Evolutionary conservation across 2,113 vertebrate genomes (phyloP), one percentile per base, ranked within the genome.

Genomic region (Paralichthys olivaceus): DNA sequence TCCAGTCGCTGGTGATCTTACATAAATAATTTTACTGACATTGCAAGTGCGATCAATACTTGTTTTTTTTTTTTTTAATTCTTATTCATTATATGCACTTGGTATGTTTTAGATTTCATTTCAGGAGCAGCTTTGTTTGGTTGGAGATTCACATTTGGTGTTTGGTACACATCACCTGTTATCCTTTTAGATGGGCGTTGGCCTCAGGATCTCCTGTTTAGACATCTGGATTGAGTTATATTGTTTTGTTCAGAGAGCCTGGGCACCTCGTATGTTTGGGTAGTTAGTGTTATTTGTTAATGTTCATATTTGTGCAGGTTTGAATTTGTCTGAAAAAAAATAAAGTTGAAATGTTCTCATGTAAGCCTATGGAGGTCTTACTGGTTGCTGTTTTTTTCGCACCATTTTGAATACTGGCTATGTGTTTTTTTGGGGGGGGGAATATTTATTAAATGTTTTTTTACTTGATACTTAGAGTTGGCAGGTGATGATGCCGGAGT

Each of bases 301-400:
- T 53, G 66, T 83, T 83, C 25, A 0, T 43, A 72, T 77, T 76
- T 53, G n/a, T 62, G 49, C 26, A 53, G 57, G 57, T 59, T 84
- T 87, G 37, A 6, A 4, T 69, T 67, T 71, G 67, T 75, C 51
- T 75, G 12, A 3, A 7, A 64, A 61, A 69, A 85, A 53, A 20
- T 6, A 87, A 90, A 81, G 69, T 85, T 85, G 0, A 79, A 68
- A 12, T 68, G 53, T 82, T 69, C 69, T 84, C 43, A 65, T 79
- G 68, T 51, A 45, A 59, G 3, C 37, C 43, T 51, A n/a, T 67
- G 28, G 37, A 34, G 2, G 1, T 32, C 14, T 67, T 49, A 1
- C 19, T 7, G 28, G 28, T 53, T 14, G 7, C 1, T 8, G 11
- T 58, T 55, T 74, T 58, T 2, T 32, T 28, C 69, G 7, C 29